Evolutionary conservation across 2,113 vertebrate genomes (phyloP).

Genomic region (Apaloderma vittatum): DNA sequence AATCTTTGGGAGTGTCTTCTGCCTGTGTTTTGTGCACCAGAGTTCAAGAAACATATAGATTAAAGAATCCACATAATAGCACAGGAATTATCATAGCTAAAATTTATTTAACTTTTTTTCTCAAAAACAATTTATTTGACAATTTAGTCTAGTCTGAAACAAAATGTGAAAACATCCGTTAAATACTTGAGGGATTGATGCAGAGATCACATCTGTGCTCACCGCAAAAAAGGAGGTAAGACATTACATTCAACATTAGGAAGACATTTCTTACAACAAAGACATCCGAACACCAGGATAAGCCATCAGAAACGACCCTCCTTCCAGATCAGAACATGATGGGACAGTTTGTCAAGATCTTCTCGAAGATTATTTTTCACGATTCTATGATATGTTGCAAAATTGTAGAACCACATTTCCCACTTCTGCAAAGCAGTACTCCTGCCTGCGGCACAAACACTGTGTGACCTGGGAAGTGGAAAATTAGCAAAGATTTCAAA

Average conservation of each 20-base stretch:
- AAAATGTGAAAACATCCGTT: neutral
- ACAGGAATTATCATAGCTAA: neutral
- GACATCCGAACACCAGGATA: neutral
- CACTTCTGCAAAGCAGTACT: neutral
- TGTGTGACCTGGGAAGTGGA: neutral
- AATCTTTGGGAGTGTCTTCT: neutral
- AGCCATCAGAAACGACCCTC: neutral
- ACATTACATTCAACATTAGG: neutral
- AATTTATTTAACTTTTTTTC: too few relatives aligned
- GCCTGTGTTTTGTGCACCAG: neutral
- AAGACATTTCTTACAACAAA: neutral
- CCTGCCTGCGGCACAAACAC: neutral
- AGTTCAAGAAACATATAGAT: neutral
- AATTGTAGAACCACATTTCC: neutral
- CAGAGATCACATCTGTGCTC: neutral
- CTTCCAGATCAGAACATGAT: neutral
- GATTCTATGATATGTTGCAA: neutral
- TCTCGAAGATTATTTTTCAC: neutral
- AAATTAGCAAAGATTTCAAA: neutral
- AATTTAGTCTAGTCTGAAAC: neutral
- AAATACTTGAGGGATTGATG: neutral
- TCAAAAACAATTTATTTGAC: too few relatives aligned
- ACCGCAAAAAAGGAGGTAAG: neutral
- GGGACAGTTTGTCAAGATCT: neutral
- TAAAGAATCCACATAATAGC: neutral